Conservation (phyloP, 2,888 invertebrate species). For the Acrobasis consociella region DNA sequence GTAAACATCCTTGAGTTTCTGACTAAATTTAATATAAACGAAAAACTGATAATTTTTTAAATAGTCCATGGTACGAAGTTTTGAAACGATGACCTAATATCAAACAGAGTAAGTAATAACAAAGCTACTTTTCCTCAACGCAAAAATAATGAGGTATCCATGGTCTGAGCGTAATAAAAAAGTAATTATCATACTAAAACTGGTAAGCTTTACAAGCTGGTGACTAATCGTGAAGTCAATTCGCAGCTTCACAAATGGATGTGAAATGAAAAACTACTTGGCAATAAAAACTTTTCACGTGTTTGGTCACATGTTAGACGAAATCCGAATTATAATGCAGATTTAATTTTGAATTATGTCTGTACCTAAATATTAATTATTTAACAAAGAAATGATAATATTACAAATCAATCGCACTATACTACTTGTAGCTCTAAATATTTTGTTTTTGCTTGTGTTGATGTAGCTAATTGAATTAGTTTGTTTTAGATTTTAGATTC, state of each 20-base stretch:
- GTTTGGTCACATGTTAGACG: neutral
- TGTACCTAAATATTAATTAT: too few relatives aligned
- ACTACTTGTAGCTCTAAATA: too few relatives aligned
- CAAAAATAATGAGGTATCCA: neutral
- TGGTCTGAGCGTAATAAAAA: neutral
- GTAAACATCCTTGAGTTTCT: too few relatives aligned
- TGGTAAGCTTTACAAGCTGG: neutral
- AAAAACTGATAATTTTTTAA: neutral
- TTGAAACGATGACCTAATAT: neutral
- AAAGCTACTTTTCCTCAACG: neutral
- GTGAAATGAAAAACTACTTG: neutral
- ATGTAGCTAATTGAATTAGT: too few relatives aligned
- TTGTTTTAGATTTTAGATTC: too few relatives aligned
- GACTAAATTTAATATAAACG: neutral
- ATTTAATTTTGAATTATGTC: too few relatives aligned
- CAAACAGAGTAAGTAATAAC: neutral
- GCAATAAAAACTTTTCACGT: neutral
- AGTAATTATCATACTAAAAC: neutral
- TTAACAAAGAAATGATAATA: too few relatives aligned
- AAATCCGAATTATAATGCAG: neutral
- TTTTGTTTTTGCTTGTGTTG: too few relatives aligned
- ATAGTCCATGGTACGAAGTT: neutral
- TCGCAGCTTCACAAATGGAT: neutral
- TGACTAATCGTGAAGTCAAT: neutral
- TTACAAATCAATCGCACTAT: too few relatives aligned